Evolutionary conservation across 2,888 invertebrate species (phyloP).

Genomic region (Celastrina argiolus): DNA sequence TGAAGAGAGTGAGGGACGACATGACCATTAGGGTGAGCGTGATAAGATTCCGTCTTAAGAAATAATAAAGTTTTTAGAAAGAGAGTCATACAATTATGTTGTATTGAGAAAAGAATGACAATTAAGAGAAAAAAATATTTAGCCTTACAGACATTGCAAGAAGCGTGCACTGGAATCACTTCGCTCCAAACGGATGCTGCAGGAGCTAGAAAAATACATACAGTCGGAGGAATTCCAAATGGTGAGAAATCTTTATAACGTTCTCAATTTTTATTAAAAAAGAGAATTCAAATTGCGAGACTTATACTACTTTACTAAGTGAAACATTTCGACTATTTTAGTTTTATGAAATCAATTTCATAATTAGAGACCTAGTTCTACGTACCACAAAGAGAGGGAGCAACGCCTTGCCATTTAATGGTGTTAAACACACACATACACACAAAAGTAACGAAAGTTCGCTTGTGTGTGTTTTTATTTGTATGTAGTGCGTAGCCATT

Average conservation of each 20-base stretch:
- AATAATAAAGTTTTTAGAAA: background rate
- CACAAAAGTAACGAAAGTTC: too few relatives aligned
- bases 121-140: constrained; percentile 23
- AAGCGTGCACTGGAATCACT: constrained; percentile 42
- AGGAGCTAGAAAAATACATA: background rate
- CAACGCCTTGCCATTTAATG: too few relatives aligned
- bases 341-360: too few relatives aligned
- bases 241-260: background rate
- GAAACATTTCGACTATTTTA: too few relatives aligned
- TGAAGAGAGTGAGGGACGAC: background rate
- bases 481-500: too few relatives aligned
- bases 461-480: too few relatives aligned
- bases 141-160: constrained; percentile 53
- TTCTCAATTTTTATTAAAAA: background rate
- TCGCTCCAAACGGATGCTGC: background rate
- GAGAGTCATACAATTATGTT: too few relatives aligned
- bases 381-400: too few relatives aligned
- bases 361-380: too few relatives aligned
- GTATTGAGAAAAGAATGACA: background rate
- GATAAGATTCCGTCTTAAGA: background rate
- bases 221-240: background rate
- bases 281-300: too few relatives aligned
- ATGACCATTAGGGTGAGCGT: background rate
- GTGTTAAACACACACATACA: too few relatives aligned
- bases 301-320: too few relatives aligned